Evolutionary conservation across 35 echinoderm and acorn worm species (phyloP).

Genomic region (Heliocidaris erythrogramma): DNA sequence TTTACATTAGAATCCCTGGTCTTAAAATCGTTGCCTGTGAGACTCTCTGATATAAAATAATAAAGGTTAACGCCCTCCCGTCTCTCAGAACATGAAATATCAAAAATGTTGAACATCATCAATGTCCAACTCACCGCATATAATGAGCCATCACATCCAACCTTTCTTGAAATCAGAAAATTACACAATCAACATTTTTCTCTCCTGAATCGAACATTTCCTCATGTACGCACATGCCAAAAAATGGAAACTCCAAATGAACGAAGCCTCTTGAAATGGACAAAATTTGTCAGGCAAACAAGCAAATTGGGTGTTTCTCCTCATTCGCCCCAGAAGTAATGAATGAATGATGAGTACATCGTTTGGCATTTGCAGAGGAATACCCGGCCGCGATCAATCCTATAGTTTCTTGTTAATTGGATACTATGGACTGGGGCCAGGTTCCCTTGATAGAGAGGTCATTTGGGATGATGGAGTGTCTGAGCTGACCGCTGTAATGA

Average conservation of each 20-base stretch:
- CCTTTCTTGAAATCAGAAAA: not conserved
- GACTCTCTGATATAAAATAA: no score
- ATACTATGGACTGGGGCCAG: not conserved
- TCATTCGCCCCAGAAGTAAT: not conserved
- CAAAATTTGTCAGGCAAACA: not conserved
- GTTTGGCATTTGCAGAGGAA: not conserved
- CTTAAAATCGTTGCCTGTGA: no score
- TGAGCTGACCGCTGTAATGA: not conserved
- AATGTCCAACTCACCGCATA: not conserved
- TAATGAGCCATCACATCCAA: not conserved
- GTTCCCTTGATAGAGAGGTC: not conserved
- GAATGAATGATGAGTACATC: conserved; percentile 10
- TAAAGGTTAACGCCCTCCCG: no score
- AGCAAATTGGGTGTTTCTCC: not conserved
- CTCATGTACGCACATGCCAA: not conserved
- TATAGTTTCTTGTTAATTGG: not conserved
- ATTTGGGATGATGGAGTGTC: not conserved
- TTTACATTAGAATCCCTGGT: no score
- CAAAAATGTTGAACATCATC: no score
- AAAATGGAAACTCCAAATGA: not conserved
- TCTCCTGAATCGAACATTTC: not conserved
- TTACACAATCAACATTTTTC: not conserved
- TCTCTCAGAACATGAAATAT: no score
- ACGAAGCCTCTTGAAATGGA: not conserved
- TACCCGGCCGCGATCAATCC: conserved; percentile 6